phyloP scores from a whole-genome alignment of 2,888 invertebrate genomes.

The Nomada fabriciana region DNA sequence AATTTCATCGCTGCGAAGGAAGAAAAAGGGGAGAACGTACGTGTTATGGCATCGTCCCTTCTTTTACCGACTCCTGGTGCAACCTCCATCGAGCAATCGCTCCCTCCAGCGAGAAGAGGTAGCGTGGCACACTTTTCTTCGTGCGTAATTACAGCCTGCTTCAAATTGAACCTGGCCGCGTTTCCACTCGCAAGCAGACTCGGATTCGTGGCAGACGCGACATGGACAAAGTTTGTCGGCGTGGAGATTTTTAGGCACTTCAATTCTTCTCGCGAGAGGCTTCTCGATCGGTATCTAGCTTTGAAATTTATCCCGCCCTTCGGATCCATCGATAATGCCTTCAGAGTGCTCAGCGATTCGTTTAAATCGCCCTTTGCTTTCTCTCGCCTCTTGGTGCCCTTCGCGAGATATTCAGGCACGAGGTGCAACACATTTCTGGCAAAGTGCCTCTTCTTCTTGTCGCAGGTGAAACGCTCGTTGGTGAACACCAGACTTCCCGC shows the following conservation, averaged over 20 bases:
- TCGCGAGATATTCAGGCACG: constrained; percentile 72
- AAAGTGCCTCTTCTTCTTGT: constrained; percentile 67
- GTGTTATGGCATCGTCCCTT: neutral
- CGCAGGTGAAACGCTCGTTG: neutral
- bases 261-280: constrained; percentile 71
- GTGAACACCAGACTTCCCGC: neutral
- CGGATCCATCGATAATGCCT: neutral
- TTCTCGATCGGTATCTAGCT: constrained; percentile 37
- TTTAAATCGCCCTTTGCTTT: constrained; percentile 33
- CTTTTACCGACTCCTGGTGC: neutral
- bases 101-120: constrained; percentile 57
- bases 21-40: constrained; percentile 21
- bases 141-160: constrained; percentile 73
- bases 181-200: constrained; percentile 54
- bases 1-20: neutral
- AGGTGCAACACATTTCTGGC: constrained; percentile 76
- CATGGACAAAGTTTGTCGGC: constrained; percentile 81
- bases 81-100: constrained; percentile 12
- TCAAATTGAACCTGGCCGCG: constrained; percentile 27
- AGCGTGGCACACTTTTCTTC: constrained; percentile 75
- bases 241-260: constrained; percentile 75
- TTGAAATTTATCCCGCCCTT: neutral
- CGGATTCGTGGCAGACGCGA: constrained; percentile 79
- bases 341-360: constrained; percentile 36
- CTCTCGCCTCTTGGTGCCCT: constrained; percentile 68